Evolutionary conservation across 2,797 vertebrate species (phyloP), one percentile per base, ranked within the genome.

Genomic region (Falco concolor): DNA sequence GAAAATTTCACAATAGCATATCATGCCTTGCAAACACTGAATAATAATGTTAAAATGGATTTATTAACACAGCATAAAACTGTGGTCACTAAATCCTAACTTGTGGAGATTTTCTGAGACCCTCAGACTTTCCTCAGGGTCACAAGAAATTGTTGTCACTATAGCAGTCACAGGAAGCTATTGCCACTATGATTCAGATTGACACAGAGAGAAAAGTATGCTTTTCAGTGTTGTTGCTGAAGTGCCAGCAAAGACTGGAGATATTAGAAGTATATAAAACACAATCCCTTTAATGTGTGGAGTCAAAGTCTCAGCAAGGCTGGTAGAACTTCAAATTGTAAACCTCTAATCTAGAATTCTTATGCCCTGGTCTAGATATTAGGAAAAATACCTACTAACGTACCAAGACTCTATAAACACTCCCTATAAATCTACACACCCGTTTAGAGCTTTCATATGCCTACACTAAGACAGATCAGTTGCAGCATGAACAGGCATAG

Each of bases 121-220:
- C 9, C 36, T 69, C 47, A 34, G 50, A 83, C 44, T 57, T 81
- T 59, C 59, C 56, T 72, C 56, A 12, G 72, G 60, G 28, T 63
- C 56, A 83, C 60, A 80, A 85, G 81, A 87, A 92, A 72, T 61
- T 6, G 14, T 64, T 80, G 74, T 79, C 74, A 65, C 47, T 84
- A 18, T 4, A 57, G 59, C 20, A 90, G 87, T 36, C 64, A 53
- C 38, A 77, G 87, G 70, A 86, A 73, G 50, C 47, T 63, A 38
- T 25, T 69, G 50, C 17, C 42, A 70, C 42, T 28, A 34, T 3
- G 21, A 84, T 70, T 63, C 69, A 38, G 70, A 22, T 1, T 27
- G 50, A 81, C 2, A 2, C 8, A 2, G 34, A 52, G n/a, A 60
- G 56, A 47, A 47, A 65, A 60, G 27, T 20, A 40, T 40, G 5